Evolutionary conservation across 1,140 invertebrate species (phyloP).

Genomic region (Antheraea mylitta): DNA sequence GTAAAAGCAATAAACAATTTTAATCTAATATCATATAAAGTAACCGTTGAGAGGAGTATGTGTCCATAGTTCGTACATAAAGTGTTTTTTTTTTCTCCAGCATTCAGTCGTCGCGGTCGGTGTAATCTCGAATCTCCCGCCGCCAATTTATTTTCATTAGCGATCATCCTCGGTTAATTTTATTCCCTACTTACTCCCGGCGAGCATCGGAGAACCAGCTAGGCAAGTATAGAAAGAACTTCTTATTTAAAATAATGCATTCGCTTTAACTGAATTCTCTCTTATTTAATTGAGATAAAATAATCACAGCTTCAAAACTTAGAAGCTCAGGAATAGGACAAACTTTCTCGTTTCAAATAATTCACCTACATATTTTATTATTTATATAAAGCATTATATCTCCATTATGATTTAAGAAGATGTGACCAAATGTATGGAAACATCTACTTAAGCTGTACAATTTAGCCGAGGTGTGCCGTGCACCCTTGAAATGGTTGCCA

Average conservation of each 20-base stretch:
- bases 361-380: too few species aligned
- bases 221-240: conserved; percentile 34
- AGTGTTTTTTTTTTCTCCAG: conserved; percentile 38
- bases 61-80: conserved; percentile 39
- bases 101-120: conserved; percentile 44
- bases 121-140: conserved; percentile 79
- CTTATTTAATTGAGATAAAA: too few species aligned
- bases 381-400: too few species aligned
- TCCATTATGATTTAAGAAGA: too few species aligned
- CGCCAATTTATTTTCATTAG: conserved; percentile 81
- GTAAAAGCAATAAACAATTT: not conserved
- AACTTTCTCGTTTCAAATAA: too few species aligned
- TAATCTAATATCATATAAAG: conserved; percentile 1
- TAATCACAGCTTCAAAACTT: too few species aligned
- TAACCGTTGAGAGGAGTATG: not conserved
- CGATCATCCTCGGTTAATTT: conserved; percentile 80
- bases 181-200: conserved; percentile 76
- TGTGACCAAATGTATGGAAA: too few species aligned
- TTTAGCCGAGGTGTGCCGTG: too few species aligned
- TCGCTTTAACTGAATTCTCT: too few species aligned
- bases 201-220: conserved; percentile 47
- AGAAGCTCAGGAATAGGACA: too few species aligned
- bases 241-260: conserved; percentile 7
- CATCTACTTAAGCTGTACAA: too few species aligned
- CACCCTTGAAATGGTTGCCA: too few species aligned